A percentile compares a stretch with the other conserved stretches of the same genome.
Evolutionary conservation across 2,113 vertebrate genomes (phyloP).

Genomic region (Charina bottae): DNA sequence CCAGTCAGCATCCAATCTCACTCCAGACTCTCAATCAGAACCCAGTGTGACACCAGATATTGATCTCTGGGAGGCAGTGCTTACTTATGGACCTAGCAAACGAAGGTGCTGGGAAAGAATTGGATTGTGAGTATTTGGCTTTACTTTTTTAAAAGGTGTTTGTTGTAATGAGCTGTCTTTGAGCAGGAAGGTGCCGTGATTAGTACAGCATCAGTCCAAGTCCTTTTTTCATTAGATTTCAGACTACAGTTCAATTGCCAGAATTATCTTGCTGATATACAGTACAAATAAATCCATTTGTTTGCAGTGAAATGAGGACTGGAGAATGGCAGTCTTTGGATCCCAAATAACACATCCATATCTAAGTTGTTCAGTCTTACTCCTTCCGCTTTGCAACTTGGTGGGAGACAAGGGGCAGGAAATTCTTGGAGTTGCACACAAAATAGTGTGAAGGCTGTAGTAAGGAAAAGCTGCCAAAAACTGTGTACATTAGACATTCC

Average conservation of each 20-base stretch:
- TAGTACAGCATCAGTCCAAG: neutral
- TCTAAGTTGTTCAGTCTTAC: neutral
- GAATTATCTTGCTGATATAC: neutral
- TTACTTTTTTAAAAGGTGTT: conserved; percentile 18
- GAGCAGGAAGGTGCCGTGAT: neutral
- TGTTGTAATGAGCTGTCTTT: conserved; percentile 3
- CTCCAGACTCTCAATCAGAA: conserved; percentile 97
- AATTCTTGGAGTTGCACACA: neutral
- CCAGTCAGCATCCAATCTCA: conserved; percentile 94
- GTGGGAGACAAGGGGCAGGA: neutral
- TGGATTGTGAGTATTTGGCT: conserved; percentile 83
- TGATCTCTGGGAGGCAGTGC: conserved; percentile 90
- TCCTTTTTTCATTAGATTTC: neutral
- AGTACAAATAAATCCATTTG: conserved; percentile 9
- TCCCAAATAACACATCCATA: neutral
- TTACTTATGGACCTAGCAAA: conserved; percentile 84
- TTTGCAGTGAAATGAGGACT: neutral
- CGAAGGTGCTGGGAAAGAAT: conserved; percentile 93
- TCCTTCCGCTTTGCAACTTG: neutral
- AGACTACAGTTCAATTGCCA: neutral
- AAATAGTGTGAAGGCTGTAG: neutral
- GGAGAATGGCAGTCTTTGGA: neutral
- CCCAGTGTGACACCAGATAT: conserved; percentile 84
- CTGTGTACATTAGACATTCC: neutral
- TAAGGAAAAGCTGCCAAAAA: neutral